These are phyloP conservation scores for Hucho hucho DNA, from an alignment of 2,113 vertebrate genomes.

Conservation along the genomic window DNA sequence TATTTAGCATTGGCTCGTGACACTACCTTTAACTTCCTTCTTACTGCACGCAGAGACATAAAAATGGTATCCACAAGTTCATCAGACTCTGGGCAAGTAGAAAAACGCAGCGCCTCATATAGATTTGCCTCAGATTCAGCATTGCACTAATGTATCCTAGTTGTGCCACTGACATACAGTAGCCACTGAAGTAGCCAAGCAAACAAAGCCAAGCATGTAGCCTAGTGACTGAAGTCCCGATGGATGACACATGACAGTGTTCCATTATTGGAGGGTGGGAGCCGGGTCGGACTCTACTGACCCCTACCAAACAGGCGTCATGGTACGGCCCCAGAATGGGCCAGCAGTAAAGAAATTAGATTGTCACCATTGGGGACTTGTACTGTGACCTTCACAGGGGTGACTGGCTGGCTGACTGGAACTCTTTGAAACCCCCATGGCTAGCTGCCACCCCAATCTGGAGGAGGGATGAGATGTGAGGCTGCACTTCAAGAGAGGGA, in stretches of 20 bases:
- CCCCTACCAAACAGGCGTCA: neutral
- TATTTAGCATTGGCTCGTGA: neutral
- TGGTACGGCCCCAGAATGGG: neutral
- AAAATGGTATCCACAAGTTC: too few relatives aligned
- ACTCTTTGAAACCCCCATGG: neutral
- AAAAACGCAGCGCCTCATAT: neutral
- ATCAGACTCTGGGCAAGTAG: neutral
- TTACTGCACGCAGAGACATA: too few relatives aligned
- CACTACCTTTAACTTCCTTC: too few relatives aligned
- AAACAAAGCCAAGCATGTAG: neutral
- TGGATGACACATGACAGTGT: neutral
- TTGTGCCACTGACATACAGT: neutral
- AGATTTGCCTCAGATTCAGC: neutral
- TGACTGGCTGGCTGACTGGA: neutral
- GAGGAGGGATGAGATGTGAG: constrained; percentile 17
- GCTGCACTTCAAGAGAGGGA: neutral
- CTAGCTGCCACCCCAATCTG: neutral
- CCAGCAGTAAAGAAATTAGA: neutral
- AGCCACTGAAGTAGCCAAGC: neutral
- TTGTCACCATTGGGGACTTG: neutral
- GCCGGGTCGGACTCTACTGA: neutral
- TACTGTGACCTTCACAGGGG: neutral
- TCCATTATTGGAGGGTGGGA: neutral
- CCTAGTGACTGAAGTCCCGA: neutral
- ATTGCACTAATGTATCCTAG: neutral